Conservation (phyloP, 1,140 invertebrate species). For the Stegodyphus dumicola region DNA sequence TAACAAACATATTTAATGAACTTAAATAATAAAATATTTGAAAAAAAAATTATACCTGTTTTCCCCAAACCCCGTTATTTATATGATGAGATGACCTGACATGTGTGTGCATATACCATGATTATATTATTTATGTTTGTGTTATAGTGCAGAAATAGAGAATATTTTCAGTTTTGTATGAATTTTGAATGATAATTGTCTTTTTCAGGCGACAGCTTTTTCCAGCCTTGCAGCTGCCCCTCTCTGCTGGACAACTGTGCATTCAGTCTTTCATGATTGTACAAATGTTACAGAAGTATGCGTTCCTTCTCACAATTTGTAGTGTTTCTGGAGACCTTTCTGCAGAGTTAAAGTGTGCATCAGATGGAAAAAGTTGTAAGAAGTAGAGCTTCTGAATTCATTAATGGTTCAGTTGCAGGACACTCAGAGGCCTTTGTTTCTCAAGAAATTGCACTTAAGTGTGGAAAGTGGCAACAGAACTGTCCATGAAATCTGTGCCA, state of each 20-base stretch:
- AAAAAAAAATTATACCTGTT: no score
- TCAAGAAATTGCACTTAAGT: not conserved
- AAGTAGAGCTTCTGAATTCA: no score
- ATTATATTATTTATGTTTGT: no score
- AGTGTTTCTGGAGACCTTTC: not conserved
- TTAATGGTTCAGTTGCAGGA: not conserved
- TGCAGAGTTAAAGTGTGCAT: no score
- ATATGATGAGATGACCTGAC: no score
- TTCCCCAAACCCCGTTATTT: no score
- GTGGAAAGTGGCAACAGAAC: not conserved
- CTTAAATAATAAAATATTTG: no score
- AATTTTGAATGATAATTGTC: not conserved
- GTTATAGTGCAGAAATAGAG: no score
- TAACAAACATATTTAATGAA: no score
- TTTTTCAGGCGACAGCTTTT: constrained; percentile 34
- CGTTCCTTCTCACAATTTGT: constrained; percentile 5
- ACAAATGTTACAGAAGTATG: constrained; percentile 7
- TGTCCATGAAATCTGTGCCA: not conserved
- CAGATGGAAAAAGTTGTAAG: no score
- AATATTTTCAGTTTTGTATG: no score
- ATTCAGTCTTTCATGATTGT: constrained; percentile 52
- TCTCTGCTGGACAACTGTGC: constrained; percentile 49
- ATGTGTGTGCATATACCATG: no score
- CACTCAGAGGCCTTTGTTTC: constrained; percentile 2
- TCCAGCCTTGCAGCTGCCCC: constrained; percentile 1